Base-by-base conservation (phyloP, 2,888 invertebrate genomes). In the Ditylenchus weischeri region DNA sequence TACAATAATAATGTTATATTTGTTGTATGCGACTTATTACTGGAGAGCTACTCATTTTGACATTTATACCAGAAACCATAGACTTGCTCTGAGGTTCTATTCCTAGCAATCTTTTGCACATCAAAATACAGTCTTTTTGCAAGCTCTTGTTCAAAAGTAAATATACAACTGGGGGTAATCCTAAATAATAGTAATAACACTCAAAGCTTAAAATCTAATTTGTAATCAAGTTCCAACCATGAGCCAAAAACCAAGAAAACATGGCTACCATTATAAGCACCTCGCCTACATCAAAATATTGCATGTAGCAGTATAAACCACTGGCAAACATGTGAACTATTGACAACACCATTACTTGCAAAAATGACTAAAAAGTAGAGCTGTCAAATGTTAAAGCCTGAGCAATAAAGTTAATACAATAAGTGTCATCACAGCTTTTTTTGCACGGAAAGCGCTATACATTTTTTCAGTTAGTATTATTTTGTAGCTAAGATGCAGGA, bases 221-320 rank as follows among this genome's bases (percentile, higher is more conserved):
- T 50, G 18, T 54, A 51, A 23, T 18, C 2, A 23, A 54, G 1
- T 29, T 11, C 54, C 29, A 11, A 54, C 54, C 54, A 54, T 54
- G 54, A 23, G 54, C 54, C 2, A 54, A 18, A 29, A 54, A 54
- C 54, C 54, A 54, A 11, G 4, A 21, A 51, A 54, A 54, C 54
- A 54, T 54, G 5, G 54, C 54, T n/a, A 54, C 2, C 3, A 15
- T 21, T 29, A 29, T 18, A 54, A 54, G 23, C 21, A 10, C 21
- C 13, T 21, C 21, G n/a, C 54, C 54, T 21, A 54, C 54, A 29
- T 54, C 29, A 29, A 54, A 54, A 18, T 54, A 54, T 18, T 54
- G 54, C 54, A 54, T 54, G 54, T 54, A 54, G 29, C 54, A 54
- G n/a, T 54, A 54, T 21, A 54, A 11, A 29, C 54, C 54, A 23